Evolutionary conservation across 2,797 vertebrate species (phyloP).

Genomic region (Liparis tanakae): DNA sequence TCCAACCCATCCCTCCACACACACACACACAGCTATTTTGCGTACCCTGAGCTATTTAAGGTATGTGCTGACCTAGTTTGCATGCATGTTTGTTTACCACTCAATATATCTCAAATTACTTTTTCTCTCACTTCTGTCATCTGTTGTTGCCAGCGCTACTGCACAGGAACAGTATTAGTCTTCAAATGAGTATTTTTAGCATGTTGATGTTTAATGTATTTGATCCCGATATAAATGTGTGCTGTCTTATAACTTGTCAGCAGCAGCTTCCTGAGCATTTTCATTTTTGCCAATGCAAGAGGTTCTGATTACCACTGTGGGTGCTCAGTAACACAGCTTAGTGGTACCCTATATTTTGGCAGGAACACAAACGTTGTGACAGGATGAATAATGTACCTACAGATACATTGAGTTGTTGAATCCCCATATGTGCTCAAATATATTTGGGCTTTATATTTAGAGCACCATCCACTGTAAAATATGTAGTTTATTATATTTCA

Average conservation of each 20-base stretch:
- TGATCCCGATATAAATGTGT: constrained; percentile 17
- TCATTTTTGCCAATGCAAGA: constrained; percentile 4
- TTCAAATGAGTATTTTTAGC: constrained; percentile 49
- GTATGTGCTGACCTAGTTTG: constrained; percentile 39
- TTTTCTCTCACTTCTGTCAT: constrained; percentile 9
- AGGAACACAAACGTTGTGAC: background rate
- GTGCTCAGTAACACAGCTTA: background rate
- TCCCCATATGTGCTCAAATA: background rate
- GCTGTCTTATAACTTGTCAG: constrained; percentile 30
- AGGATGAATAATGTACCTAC: constrained; percentile 16
- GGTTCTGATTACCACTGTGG: constrained; percentile 16
- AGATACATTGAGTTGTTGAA: background rate
- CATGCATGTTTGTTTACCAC: constrained; percentile 4
- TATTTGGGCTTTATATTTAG: background rate
- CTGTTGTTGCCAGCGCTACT: background rate
- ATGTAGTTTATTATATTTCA: background rate
- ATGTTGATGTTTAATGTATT: constrained; percentile 17
- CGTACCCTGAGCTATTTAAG: constrained; percentile 20
- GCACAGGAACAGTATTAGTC: background rate
- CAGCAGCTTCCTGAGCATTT: background rate
- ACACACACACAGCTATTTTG: background rate
- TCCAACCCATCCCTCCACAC: background rate
- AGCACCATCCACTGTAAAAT: background rate
- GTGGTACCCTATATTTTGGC: constrained; percentile 4
- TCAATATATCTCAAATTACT: constrained; percentile 13